Base-by-base conservation (phyloP, 2,113 vertebrate genomes). In the Xenus cinereus region DNA sequence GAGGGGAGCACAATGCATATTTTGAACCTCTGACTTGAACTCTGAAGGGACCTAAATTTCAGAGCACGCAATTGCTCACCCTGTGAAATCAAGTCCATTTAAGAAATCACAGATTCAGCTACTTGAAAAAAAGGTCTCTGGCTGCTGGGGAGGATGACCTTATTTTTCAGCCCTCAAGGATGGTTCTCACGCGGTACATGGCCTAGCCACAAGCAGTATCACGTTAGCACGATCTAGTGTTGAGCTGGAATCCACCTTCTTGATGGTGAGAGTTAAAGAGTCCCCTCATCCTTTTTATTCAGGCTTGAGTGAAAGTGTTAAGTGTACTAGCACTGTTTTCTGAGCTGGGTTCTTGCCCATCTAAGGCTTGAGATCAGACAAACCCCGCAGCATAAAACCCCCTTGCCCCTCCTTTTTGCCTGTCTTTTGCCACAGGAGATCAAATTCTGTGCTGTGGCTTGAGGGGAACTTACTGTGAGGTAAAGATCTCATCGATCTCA, bases 401-500 rank as follows among this genome's bases (percentile, higher is more conserved):
- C 45, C 48, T 27, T 4, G 4, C 32, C 53, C 17, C 7, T 69
- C 37, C 59, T 45, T 35, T 63, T 30, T 67, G 13, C 51, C 50
- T 33, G 1, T 60, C 39, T 90, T 79, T 32, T 41, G 32, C 57
- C 53, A 76, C 15, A 50, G 23, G 51, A 84, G 53, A 74, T 35
- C 28, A 45, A 54, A 30, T 81, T 71, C 48, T 79, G 15, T 59
- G 41, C 50, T 60, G 45, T 21, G 59, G 37, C 43, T 56, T 5
- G 11, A 91, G 23, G 51, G 57, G 93, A 71, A 98, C 99, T 99
- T 97, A 99, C 99, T 99, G 99, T 26, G 98, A 98, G 35, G 99
- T 99, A 96, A 99, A 99, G 97, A 99, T 99, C 97, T 99, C 99
- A 18, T 98, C 98, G 64, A 99, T 99, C 96, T 99, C 99, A 5